Conservation (phyloP, 1,140 invertebrate genomes). For the Pomacea maculata region DNA sequence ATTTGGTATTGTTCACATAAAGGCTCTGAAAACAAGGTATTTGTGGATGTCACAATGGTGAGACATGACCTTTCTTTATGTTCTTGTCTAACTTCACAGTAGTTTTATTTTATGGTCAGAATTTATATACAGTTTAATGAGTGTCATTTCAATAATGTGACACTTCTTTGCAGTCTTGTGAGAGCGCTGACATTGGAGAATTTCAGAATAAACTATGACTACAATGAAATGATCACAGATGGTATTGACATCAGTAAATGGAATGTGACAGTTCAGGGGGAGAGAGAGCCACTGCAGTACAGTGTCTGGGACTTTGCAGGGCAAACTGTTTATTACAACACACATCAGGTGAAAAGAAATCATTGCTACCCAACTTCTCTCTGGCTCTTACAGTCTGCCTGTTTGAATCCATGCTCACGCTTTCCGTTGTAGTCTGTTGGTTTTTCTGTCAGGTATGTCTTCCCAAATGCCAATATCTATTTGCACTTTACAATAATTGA, state of each 20-base stretch:
- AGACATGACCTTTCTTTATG: no score
- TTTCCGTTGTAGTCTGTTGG: no score
- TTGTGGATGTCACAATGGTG: no score
- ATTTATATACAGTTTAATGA: not conserved
- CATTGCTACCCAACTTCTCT: not conserved
- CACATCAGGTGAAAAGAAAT: constrained; percentile 59
- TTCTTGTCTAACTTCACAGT: no score
- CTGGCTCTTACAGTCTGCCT: no score
- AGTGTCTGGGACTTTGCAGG: constrained; percentile 66
- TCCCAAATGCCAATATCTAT: no score
- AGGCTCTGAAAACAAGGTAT: no score
- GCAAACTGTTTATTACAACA: constrained; percentile 66
- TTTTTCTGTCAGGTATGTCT: no score
- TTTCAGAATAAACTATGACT: constrained; percentile 34
- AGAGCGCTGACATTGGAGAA: constrained; percentile 43
- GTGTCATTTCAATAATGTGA: not conserved
- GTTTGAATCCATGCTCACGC: no score
- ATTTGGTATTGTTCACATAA: no score
- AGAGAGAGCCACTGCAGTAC: constrained; percentile 42
- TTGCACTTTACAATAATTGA: no score
- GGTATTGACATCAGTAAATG: constrained; percentile 62
- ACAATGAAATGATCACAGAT: constrained; percentile 58
- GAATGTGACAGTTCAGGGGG: constrained; percentile 38
- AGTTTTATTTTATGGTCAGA: no score
- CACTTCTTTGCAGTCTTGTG: constrained; percentile 44